phyloP scores from a whole-genome alignment of 2,797 vertebrate genomes.

The Sylvilagus floridanus region DNA sequence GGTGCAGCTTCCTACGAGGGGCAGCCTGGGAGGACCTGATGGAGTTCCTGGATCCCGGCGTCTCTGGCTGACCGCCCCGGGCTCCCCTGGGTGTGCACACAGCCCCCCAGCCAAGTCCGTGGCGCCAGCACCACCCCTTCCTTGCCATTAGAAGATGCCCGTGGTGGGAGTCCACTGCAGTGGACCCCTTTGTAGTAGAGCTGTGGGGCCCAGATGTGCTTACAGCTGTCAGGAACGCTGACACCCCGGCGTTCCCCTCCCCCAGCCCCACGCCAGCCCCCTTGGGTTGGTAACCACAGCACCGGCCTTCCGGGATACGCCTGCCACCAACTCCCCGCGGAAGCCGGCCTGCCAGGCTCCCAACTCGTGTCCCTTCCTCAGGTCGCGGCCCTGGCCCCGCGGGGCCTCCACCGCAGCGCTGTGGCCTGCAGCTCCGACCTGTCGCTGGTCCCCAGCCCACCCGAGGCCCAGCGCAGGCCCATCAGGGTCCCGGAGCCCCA shows the following conservation, averaged over 20 bases:
- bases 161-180: neutral
- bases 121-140: neutral
- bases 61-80: too few relatives aligned
- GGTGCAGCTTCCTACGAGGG: too few relatives aligned
- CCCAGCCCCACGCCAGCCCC: neutral
- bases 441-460: neutral
- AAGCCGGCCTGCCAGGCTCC: neutral
- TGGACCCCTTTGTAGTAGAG: neutral
- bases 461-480: neutral
- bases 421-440: neutral
- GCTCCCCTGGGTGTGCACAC: too few relatives aligned
- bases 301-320: neutral
- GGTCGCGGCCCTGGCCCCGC: neutral
- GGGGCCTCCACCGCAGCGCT: slow-evolving; percentile 51
- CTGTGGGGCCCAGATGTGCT: neutral
- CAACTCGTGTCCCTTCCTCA: neutral
- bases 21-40: too few relatives aligned
- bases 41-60: too few relatives aligned
- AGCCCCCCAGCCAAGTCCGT: too few relatives aligned
- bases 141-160: neutral
- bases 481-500: slow-evolving; percentile 74
- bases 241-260: too few relatives aligned
- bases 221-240: neutral
- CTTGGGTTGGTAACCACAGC: neutral
- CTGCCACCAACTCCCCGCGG: too few relatives aligned